Percentiles rank a stretch among this genome's conserved stretches.
These are phyloP conservation scores for Melanostigma gelatinosum DNA, from an alignment of 2,113 vertebrate species.

Conservation along the genomic window DNA sequence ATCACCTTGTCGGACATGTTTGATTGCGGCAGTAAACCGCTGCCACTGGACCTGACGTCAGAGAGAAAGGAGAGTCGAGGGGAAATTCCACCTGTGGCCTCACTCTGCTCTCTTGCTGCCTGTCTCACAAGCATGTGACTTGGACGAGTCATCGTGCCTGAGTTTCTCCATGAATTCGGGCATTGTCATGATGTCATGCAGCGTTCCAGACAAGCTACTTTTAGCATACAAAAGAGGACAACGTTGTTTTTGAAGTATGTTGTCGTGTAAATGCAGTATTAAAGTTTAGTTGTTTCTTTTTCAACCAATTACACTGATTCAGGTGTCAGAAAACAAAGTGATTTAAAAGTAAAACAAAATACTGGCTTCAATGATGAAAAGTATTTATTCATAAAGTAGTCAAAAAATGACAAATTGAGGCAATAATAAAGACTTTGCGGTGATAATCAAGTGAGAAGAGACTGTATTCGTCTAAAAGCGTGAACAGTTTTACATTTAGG, in stretches of 20 bases:
- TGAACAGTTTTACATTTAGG: neutral
- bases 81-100: conserved; percentile 82
- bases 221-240: conserved; percentile 30
- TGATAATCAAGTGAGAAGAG: neutral
- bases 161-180: conserved; percentile 44
- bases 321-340: neutral
- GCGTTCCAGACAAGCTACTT: conserved; percentile 42
- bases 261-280: neutral
- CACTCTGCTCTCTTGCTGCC: conserved; percentile 49
- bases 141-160: conserved; percentile 30
- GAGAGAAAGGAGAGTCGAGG: conserved; percentile 68
- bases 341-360: neutral
- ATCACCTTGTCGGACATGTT: conserved; percentile 64
- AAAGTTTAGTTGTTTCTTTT: neutral
- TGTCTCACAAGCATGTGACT: conserved; percentile 69
- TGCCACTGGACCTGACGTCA: conserved; percentile 66
- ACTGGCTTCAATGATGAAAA: neutral
- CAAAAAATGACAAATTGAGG: neutral
- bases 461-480: neutral
- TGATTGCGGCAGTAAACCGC: conserved; percentile 36
- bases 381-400: neutral
- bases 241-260: neutral
- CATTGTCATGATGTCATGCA: conserved; percentile 52
- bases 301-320: neutral
- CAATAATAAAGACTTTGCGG: neutral